Evolutionary conservation across 53 echinoderm and acorn worm genomes (phyloP).

Genomic region (Arbacia lixula): DNA sequence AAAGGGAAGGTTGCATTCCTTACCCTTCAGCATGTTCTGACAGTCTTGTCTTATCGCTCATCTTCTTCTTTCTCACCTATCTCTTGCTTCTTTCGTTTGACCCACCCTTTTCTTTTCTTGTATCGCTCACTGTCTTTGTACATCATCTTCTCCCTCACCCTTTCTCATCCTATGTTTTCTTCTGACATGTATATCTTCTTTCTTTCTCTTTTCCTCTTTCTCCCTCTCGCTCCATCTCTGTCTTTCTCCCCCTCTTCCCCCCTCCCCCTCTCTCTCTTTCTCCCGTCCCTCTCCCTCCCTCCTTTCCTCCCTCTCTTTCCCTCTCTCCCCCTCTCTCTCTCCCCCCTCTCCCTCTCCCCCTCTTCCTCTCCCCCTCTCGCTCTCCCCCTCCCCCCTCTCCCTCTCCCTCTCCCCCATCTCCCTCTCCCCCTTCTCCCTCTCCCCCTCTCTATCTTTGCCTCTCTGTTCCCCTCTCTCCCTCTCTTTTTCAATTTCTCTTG

Average conservation of each 20-base stretch:
- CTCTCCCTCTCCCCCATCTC: neutral
- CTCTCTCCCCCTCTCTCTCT: no score
- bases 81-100: neutral
- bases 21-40: slow-evolving; percentile 31
- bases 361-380: neutral
- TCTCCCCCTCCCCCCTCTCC: neutral
- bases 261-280: neutral
- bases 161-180: no score
- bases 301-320: neutral
- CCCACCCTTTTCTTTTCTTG: neutral
- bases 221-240: no score
- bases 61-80: neutral
- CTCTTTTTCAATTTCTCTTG: neutral
- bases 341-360: neutral
- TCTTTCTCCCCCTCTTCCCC: neutral
- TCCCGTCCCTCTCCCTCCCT: neutral
- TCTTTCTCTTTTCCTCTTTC: no score
- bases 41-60: neutral
- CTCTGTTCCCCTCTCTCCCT: no score
- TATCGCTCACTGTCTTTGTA: neutral
- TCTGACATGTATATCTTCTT: no score
- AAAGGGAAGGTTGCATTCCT: neutral
- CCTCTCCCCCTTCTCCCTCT: no score
- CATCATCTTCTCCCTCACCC: neutral
- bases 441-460: no score